Evolutionary conservation across 2,888 invertebrate species (phyloP), one percentile per base, ranked within the genome.

Genomic region (Agrochola litura): DNA sequence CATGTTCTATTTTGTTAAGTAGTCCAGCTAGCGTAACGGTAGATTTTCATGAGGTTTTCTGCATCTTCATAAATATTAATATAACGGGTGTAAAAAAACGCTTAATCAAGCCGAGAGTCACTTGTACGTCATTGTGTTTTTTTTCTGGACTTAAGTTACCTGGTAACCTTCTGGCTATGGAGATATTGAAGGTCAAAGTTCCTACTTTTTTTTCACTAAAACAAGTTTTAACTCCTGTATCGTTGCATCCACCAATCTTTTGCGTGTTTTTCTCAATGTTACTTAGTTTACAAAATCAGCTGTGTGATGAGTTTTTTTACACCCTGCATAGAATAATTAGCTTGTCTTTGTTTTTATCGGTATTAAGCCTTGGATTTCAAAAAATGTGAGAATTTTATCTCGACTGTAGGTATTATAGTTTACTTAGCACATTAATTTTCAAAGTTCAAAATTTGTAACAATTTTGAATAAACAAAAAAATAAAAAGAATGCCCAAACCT

Each of bases 241-340:
- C n/a, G 14, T n/a, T 41, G 41, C 64, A n/a, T 22, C 37, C 5
- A 41, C 8, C n/a, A 9, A n/a, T n/a, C 41, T n/a, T 41, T n/a
- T 64, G 14, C 41, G n/a, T n/a, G 5, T 64, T 63, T 64, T 64
- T 41, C 41, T 64, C 64, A n/a, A 41, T 64, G 16, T 64, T n/a
- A 41, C 41, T 41, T n/a, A 22, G 63, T 41, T 41, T 14, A 63
- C 37, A 61, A 9, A 30, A 19, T 12, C 37, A 3, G 61, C 12
- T 10, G 10, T 37, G 19, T 37, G 22, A 37, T 19, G 19, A 10
- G 8, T 22, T 9, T 56, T 56, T 12, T n/a, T 12, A 10, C 12
- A 37, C 3, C 22, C 63, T 12, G 6, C 22, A 10, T 41, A 22
- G 37, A 37, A 30, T 30, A 41, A 14, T 63, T 12, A 63, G 22